A percentile compares a stretch with the other conserved stretches of the same genome.
These are phyloP conservation scores for Diplodus sargus DNA, from an alignment of 2,797 vertebrate genomes.

Conservation along the genomic window DNA sequence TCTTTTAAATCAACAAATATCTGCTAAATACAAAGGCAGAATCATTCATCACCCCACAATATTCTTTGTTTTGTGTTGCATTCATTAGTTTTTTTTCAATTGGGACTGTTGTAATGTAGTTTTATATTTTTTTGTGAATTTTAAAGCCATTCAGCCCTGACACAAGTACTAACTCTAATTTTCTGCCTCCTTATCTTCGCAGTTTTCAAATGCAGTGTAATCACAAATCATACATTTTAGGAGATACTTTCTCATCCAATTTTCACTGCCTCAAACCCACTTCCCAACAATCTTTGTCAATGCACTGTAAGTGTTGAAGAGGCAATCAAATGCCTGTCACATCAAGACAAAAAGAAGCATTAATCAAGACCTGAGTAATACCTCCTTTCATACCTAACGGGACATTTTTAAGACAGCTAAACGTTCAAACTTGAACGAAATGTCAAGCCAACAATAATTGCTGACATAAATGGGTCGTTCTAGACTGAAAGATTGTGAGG, in stretches of 20 bases:
- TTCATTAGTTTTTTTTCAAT: slow-evolving; percentile 1
- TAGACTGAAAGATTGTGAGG: neutral
- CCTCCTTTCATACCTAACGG: neutral
- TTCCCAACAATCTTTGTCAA: neutral
- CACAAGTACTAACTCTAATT: slow-evolving; percentile 3
- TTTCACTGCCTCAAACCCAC: slow-evolving; percentile 17
- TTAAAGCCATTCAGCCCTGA: neutral
- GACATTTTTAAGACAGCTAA: neutral
- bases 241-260: neutral
- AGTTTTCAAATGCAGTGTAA: slow-evolving; percentile 1
- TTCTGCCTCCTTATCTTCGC: neutral
- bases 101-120: neutral
- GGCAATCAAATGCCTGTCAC: slow-evolving; percentile 27
- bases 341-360: slow-evolving; percentile 16
- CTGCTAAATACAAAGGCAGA: neutral
- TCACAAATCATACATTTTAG: slow-evolving; percentile 1
- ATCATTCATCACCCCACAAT: neutral
- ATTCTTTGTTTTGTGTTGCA: neutral
- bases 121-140: slow-evolving; percentile 5
- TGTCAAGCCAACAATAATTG: neutral
- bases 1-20: slow-evolving; percentile 1
- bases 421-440: neutral
- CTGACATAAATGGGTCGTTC: neutral
- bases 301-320: slow-evolving; percentile 10
- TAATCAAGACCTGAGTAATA: slow-evolving; percentile 10